Evolutionary conservation across 2,113 vertebrate genomes (phyloP), one percentile per base, ranked within the genome.

Genomic region (Centrocercus urophasianus): DNA sequence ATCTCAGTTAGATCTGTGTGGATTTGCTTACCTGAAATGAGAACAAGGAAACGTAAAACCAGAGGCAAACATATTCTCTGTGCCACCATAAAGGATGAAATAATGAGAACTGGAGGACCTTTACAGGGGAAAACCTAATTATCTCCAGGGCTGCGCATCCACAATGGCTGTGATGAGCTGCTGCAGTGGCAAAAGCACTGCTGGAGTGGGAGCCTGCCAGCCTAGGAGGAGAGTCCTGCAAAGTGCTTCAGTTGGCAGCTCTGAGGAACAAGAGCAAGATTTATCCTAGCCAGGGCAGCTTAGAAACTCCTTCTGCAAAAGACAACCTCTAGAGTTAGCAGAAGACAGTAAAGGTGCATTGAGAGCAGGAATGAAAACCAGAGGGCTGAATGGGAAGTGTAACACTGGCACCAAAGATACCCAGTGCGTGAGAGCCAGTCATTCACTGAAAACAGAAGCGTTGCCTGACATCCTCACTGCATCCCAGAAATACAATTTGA

Each of bases 351-450:
- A 80, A 83, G 73, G 43, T 6, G 1, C 19, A 30, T 50, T 20
- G n/a, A 59, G 90, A 89, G 45, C 4, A 57, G 25, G 43, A 79
- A 90, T 86, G 84, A 83, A 78, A 91, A 95, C 27, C 83, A 56
- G 83, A 95, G 83, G 69, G 73, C 43, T 50, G 74, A 88, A 73
- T 0, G 3, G 80, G 83, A 90, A 66, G 70, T 69, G 32, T 82
- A 80, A 93, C 0, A 3, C 56, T 88, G 34, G 87, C n/a, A 75
- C 52, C 88, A 86, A 63, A 84, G 36, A 69, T 84, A 92, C 89
- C 77, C 28, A 3, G 42, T 0, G 34, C 27, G 59, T 18, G 69
- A 84, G 66, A 72, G 60, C 77, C 80, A 95, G 65, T 66, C 2
- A 0, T 36, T 70, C 3, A 3, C 81, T 77, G 86, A 72, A 75